Evolutionary conservation across 2,888 invertebrate genomes (phyloP).

Genomic region (Gastrophysa polygoni): DNA sequence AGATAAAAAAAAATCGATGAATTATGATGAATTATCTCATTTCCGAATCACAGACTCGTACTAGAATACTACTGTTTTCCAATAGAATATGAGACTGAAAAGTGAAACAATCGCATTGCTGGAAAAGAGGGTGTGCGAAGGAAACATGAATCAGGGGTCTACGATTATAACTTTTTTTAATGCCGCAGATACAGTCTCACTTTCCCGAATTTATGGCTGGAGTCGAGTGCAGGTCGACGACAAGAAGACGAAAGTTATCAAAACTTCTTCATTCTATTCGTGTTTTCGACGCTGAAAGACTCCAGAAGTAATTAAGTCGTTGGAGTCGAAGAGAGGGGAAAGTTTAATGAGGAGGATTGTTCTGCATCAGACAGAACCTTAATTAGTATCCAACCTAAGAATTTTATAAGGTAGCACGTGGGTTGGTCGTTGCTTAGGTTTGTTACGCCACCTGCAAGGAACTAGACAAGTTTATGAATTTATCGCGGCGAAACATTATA

Average conservation of each 20-base stretch:
- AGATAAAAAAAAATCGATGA: no score
- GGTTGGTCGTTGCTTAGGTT: constrained; percentile 21
- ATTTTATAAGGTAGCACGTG: constrained; percentile 33
- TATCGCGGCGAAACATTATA: constrained; percentile 20
- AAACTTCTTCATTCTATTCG: constrained; percentile 19
- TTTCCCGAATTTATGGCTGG: not conserved
- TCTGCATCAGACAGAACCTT: constrained; percentile 49
- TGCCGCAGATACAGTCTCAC: not conserved
- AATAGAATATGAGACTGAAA: no score
- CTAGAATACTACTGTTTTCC: no score
- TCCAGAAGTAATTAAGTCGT: constrained; percentile 50
- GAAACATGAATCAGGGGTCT: not conserved
- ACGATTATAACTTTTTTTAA: not conserved
- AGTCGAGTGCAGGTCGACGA: constrained; percentile 8
- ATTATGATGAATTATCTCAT: no score
- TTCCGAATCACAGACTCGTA: no score
- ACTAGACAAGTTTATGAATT: constrained; percentile 27
- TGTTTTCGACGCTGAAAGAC: constrained; percentile 16
- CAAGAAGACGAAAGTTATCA: constrained; percentile 24
- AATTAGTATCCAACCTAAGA: constrained; percentile 46
- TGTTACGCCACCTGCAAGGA: constrained; percentile 24
- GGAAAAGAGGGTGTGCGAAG: no score
- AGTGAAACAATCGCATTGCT: no score
- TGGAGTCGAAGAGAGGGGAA: constrained; percentile 19
- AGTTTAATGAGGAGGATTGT: constrained; percentile 50